phyloP scores from a whole-genome alignment of 2,888 invertebrate genomes.

The Gortyna flavago region DNA sequence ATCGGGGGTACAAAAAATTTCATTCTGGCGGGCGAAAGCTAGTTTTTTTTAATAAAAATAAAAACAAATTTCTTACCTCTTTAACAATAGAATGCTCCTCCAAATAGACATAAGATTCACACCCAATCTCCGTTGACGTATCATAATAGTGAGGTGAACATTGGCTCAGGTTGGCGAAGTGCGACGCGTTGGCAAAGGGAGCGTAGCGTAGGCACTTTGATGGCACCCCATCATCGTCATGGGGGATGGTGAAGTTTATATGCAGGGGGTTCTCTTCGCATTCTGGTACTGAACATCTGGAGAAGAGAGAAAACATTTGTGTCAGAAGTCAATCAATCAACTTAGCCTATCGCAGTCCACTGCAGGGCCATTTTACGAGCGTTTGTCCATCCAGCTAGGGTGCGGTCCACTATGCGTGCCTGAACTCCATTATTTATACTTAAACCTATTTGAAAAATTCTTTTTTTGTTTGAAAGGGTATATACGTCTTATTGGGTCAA shows the following conservation, averaged over 20 bases:
- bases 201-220: constrained; percentile 84
- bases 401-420: no score
- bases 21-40: no score
- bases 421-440: no score
- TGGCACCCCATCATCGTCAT: constrained; percentile 76
- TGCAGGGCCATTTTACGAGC: neutral
- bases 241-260: constrained; percentile 83
- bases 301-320: constrained; percentile 41
- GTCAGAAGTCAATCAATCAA: constrained; percentile 5
- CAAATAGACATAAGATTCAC: constrained; percentile 82
- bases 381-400: neutral
- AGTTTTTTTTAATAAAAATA: no score
- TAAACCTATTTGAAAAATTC: no score
- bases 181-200: constrained; percentile 73
- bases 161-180: constrained; percentile 70
- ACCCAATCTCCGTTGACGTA: constrained; percentile 78
- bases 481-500: no score
- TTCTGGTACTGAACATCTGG: constrained; percentile 85
- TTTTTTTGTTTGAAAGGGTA: no score
- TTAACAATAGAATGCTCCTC: constrained; percentile 87
- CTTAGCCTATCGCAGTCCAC: neutral
- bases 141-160: constrained; percentile 83
- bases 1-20: no score
- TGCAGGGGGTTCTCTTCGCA: constrained; percentile 76
- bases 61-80: constrained; percentile 76